These are phyloP conservation scores for Drosophila murphyi DNA, from an alignment of 1,140 invertebrate genomes.

Conservation along the genomic window DNA sequence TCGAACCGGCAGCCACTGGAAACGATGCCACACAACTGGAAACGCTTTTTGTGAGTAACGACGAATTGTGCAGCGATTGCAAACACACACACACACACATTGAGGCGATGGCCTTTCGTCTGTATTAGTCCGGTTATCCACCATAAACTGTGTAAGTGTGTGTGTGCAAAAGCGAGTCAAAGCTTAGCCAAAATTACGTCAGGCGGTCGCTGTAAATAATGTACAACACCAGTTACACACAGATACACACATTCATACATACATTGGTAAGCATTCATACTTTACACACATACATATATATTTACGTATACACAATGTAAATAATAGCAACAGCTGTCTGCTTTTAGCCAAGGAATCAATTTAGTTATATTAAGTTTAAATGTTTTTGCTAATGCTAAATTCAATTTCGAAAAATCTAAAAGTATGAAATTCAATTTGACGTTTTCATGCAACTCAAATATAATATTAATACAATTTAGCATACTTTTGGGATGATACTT, in stretches of 20 bases:
- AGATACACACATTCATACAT: background rate
- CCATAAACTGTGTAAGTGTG: slow-evolving; percentile 1
- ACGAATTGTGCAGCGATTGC: slow-evolving; percentile 56
- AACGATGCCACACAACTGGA: slow-evolving; percentile 74
- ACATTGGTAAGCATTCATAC: background rate
- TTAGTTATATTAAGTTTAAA: background rate
- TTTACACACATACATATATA: background rate
- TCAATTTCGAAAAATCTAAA: too few relatives aligned
- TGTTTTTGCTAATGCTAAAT: too few relatives aligned
- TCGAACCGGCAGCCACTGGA: slow-evolving; percentile 55
- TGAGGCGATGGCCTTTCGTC: too few relatives aligned
- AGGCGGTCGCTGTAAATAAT: slow-evolving; percentile 36
- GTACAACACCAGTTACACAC: slow-evolving; percentile 7
- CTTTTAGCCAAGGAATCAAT: background rate
- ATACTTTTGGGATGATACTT: slow-evolving; percentile 2
- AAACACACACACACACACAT: slow-evolving; percentile 23
- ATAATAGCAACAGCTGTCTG: background rate
- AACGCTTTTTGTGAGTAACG: slow-evolving; percentile 54
- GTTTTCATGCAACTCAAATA: too few relatives aligned
- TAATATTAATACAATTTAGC: background rate
- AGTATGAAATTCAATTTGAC: too few relatives aligned
- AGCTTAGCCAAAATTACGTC: slow-evolving; percentile 62
- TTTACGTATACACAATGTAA: background rate
- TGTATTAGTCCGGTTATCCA: too few relatives aligned
- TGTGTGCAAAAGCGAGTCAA: slow-evolving; percentile 37